phyloP scores from a whole-genome alignment of 2,888 invertebrate genomes.

The Hirtodrosophila histrioides region DNA sequence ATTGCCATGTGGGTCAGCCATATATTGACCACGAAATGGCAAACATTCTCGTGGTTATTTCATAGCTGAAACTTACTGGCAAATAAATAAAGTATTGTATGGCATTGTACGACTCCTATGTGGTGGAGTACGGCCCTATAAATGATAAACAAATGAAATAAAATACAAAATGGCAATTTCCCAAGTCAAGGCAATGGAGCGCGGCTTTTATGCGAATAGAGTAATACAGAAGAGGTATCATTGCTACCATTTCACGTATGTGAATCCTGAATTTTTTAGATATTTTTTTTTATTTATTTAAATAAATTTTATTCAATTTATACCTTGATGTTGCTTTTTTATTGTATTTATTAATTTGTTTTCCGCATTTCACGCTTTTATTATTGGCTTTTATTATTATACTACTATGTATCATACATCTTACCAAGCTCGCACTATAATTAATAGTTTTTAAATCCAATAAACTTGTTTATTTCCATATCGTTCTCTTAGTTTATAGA shows the following conservation, averaged over 20 bases:
- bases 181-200: slow-evolving; percentile 50
- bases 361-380: too few relatives aligned
- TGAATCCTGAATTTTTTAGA: too few relatives aligned
- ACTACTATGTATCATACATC: neutral
- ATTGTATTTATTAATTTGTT: too few relatives aligned
- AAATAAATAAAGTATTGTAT: slow-evolving; percentile 68
- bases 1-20: slow-evolving; percentile 63
- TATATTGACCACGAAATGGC: slow-evolving; percentile 71
- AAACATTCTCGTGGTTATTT: slow-evolving; percentile 65
- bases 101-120: slow-evolving; percentile 17
- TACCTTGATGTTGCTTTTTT: too few relatives aligned
- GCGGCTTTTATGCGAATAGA: slow-evolving; percentile 10
- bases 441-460: neutral
- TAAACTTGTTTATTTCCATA: neutral
- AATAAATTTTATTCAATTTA: too few relatives aligned
- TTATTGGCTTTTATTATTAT: too few relatives aligned
- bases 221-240: neutral
- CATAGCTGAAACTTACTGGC: slow-evolving; percentile 60
- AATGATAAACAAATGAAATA: slow-evolving; percentile 59
- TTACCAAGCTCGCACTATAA: neutral
- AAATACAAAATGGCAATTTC: slow-evolving; percentile 52
- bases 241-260: neutral
- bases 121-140: slow-evolving; percentile 14
- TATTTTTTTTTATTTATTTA: too few relatives aligned
- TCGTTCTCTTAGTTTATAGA: neutral